Base-by-base conservation (phyloP, 30 jellyfish, hydroid and myxozoan species). In the Turritopsis rubra region DNA sequence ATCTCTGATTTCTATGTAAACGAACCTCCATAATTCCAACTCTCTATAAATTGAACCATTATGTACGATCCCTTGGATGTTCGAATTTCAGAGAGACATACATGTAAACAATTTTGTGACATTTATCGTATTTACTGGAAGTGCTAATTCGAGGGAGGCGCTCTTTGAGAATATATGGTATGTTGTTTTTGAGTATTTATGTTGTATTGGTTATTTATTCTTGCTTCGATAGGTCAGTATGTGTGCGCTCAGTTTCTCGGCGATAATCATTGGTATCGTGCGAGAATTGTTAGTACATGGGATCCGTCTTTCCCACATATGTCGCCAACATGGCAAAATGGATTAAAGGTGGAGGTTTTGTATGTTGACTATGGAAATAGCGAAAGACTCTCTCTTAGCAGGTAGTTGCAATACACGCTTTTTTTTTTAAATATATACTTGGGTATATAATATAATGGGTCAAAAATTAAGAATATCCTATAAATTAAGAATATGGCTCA, bases 191-290 rank as follows among this genome's bases (percentile, higher is more conserved):
- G n/a, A n/a, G n/a, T n/a, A n/a, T n/a, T n/a, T 41, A 3, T 41
- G 13, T 41, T 13, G 60, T 13, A 41, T 41, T 22, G 52, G 7
- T 16, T 22, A 0, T 72, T 72, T 72, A 26, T 17, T 72, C 20
- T 22, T 22, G 21, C 7, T 41, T 77, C 78, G 21, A 0, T 52
- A 92, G 98, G 92, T 71, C 96, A 92, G 75, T 53, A 87, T 26
- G 95, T 87, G 21, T 92, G 95, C 81, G 98, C 96, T 28, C 98
- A 88, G 87, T 92, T 79, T 72, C 73, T 83, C 23, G 89, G 84
- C 29, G 98, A 92, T 75, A 87, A 92, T 66, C 65, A 81, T 71
- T 92, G 98, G 98, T 92, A 92, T 84, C 76, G 98, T 21, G 98
- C 98, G 21, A 75, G 89, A 75, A 79, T 87, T 17, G 65, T 80